phyloP scores from a whole-genome alignment of 30 jellyfish, hydroid and myxozoan species.

The Phacellophora camtschatica region DNA sequence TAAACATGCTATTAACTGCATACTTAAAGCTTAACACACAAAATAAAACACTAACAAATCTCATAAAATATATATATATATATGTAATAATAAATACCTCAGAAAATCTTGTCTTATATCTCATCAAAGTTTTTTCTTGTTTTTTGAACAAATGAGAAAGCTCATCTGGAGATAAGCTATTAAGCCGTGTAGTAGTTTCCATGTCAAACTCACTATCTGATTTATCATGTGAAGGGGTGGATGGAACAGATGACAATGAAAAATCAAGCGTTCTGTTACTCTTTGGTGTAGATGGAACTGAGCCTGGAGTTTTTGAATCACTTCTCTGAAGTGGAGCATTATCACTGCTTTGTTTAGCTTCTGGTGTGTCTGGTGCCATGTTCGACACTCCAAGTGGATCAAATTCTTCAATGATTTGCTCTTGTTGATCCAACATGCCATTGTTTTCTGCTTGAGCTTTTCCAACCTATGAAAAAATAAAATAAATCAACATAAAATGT shows the following conservation, averaged over 20 bases:
- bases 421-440: constrained; percentile 78
- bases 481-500: neutral
- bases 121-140: constrained; percentile 71
- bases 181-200: constrained; percentile 45
- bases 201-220: constrained; percentile 85
- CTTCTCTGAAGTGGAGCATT: neutral
- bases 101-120: constrained; percentile 77
- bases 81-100: constrained; percentile 54
- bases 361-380: constrained; percentile 28
- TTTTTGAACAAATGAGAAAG: constrained; percentile 58
- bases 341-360: neutral
- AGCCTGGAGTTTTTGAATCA: constrained; percentile 1
- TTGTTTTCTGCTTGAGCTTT: constrained; percentile 96
- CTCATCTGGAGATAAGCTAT: constrained; percentile 61
- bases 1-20: no score
- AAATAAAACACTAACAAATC: neutral
- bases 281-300: constrained; percentile 68
- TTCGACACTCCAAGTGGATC: constrained; percentile 54
- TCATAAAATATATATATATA: neutral
- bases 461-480: constrained; percentile 63
- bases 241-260: constrained; percentile 21
- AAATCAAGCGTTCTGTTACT: constrained; percentile 20
- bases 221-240: constrained; percentile 78
- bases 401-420: neutral
- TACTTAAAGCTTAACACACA: neutral